phyloP scores from a whole-genome alignment of 2,888 invertebrate species.

The Rhopalosiphum nymphaeae region DNA sequence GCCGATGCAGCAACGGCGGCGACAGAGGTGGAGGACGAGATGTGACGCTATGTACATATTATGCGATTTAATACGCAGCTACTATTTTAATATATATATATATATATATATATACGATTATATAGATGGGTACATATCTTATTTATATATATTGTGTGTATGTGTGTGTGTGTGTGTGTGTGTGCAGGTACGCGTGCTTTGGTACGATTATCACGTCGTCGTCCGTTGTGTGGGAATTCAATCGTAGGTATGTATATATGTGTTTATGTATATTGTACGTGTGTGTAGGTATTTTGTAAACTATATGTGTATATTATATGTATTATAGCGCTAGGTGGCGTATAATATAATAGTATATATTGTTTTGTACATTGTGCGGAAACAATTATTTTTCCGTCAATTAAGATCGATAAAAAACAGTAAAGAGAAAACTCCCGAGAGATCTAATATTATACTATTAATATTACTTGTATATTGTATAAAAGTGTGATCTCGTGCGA shows the following conservation, averaged over 20 bases:
- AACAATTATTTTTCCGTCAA: neutral
- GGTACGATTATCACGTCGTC: slow-evolving; percentile 35
- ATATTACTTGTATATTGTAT: neutral
- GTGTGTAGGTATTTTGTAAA: neutral
- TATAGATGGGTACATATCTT: no score
- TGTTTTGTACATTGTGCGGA: neutral
- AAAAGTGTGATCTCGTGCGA: neutral
- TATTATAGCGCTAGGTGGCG: neutral
- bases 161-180: neutral
- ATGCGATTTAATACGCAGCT: neutral
- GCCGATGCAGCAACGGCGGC: neutral
- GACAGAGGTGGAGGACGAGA: neutral
- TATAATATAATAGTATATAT: neutral
- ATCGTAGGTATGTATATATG: neutral
- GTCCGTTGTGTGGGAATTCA: slow-evolving; percentile 19
- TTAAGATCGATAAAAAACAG: neutral
- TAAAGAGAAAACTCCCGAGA: neutral
- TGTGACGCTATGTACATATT: neutral
- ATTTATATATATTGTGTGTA: no score
- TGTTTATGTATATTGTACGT: neutral
- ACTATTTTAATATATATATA: neutral
- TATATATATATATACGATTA: no score
- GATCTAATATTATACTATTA: neutral
- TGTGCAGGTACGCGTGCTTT: neutral
- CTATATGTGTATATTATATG: neutral